These are phyloP conservation scores for Lasioglossum malachurum DNA, from an alignment of 2,888 invertebrate genomes.

Conservation along the genomic window DNA sequence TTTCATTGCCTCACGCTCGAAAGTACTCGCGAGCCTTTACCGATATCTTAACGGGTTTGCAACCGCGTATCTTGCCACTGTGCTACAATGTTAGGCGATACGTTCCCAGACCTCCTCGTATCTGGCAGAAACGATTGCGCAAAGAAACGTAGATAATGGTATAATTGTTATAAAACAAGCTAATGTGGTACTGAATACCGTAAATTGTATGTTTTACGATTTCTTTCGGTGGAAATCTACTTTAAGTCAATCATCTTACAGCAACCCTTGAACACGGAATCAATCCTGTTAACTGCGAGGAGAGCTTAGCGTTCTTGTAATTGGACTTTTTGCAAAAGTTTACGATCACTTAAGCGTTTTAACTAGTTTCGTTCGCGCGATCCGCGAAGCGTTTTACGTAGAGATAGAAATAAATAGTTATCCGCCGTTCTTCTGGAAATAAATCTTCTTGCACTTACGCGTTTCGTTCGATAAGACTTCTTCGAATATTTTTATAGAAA, in stretches of 20 bases:
- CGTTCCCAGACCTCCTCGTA: conserved; percentile 12
- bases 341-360: not conserved
- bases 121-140: not conserved
- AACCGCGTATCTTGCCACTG: not conserved
- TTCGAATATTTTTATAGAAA: not conserved
- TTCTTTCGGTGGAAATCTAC: not conserved
- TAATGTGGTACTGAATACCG: not conserved
- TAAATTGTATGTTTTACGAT: not conserved
- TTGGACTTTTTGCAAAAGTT: not conserved
- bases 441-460: not conserved
- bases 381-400: not conserved
- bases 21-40: not conserved
- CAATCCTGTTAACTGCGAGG: not conserved
- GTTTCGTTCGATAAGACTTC: not conserved
- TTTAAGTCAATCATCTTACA: not conserved
- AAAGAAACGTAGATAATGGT: not conserved
- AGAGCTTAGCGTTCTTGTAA: not conserved
- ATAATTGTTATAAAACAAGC: not conserved
- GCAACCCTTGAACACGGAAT: not conserved
- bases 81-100: conserved; percentile 2
- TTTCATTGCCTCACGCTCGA: not conserved
- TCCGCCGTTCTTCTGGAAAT: not conserved
- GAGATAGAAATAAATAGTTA: not conserved
- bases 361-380: not conserved
- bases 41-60: conserved; percentile 13